Evolutionary conservation across 2,113 vertebrate species (phyloP).

Genomic region (Urocolius indicus): DNA sequence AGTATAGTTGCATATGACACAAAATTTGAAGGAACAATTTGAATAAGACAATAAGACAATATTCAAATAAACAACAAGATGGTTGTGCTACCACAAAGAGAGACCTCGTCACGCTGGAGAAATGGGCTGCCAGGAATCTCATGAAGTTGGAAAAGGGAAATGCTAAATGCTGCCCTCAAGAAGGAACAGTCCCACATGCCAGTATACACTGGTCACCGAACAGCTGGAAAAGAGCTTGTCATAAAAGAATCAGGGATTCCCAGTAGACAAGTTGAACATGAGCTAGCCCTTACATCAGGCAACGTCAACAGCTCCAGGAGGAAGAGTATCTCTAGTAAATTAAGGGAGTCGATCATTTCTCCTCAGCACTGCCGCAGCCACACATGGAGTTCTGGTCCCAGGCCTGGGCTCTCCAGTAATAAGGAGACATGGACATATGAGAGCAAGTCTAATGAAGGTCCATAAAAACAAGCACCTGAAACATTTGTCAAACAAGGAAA

Average conservation of each 20-base stretch:
- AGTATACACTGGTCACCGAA: not conserved
- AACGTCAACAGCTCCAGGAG: not conserved
- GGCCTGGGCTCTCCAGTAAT: not conserved
- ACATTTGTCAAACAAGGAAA: not conserved
- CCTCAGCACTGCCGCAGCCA: not conserved
- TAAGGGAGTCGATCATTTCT: not conserved
- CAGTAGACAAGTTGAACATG: not conserved
- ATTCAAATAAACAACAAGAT: too few species aligned
- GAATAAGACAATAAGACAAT: too few species aligned
- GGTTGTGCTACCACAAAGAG: not conserved
- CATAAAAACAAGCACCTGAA: not conserved
- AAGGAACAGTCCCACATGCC: not conserved
- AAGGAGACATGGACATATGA: rapidly evolving
- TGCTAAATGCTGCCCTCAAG: not conserved
- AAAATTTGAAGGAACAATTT: not conserved
- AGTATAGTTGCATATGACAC: not conserved
- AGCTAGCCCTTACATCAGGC: not conserved
- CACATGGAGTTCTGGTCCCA: not conserved
- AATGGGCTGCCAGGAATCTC: not conserved
- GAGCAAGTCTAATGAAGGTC: not conserved
- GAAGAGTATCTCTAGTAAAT: not conserved
- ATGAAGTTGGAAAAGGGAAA: not conserved
- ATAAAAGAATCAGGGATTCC: not conserved
- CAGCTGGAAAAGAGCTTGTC: not conserved
- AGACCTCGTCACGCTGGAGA: not conserved